Percentiles rank a stretch among this genome's conserved stretches.
Evolutionary conservation across 2,888 invertebrate genomes (phyloP).

Genomic region (Scaptomyza polygonia): DNA sequence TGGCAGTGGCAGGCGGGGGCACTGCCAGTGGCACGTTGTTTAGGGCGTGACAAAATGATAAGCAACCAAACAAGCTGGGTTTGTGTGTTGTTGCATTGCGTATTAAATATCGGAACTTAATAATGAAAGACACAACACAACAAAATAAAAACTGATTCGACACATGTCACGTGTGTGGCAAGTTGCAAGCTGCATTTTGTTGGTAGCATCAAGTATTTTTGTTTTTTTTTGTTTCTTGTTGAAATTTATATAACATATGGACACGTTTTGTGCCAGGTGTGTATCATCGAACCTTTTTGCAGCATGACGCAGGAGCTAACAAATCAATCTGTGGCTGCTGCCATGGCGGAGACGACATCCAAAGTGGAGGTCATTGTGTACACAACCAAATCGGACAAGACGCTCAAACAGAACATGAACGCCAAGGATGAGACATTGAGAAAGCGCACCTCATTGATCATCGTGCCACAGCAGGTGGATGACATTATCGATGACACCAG

Average conservation of each 20-base stretch:
- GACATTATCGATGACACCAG: constrained; percentile 19
- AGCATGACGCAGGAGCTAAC: constrained; percentile 66
- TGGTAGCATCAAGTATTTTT: constrained; percentile 66
- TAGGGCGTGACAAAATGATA: too few species aligned
- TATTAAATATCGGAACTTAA: constrained; percentile 78
- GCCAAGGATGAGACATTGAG: constrained; percentile 83
- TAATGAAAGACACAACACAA: constrained; percentile 48
- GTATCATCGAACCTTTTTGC: constrained; percentile 37
- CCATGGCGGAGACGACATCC: constrained; percentile 61
- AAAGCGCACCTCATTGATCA: constrained; percentile 83
- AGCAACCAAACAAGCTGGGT: too few species aligned
- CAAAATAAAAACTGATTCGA: constrained; percentile 71
- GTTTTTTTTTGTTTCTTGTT: background rate
- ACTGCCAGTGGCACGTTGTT: background rate
- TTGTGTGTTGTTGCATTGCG: constrained; percentile 13
- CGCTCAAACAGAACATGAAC: constrained; percentile 84
- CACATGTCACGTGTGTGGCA: constrained; percentile 46
- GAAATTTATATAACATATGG: background rate
- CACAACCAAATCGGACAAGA: constrained; percentile 83
- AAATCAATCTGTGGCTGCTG: constrained; percentile 37
- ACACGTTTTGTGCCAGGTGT: background rate
- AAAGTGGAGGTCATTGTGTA: constrained; percentile 83
- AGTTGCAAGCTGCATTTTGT: constrained; percentile 3
- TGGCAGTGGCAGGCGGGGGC: background rate
- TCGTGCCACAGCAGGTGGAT: constrained; percentile 81